Evolutionary conservation across 2,113 vertebrate species (phyloP), one percentile per base, ranked within the genome.

Genomic region (Opisthocomus hoazin): DNA sequence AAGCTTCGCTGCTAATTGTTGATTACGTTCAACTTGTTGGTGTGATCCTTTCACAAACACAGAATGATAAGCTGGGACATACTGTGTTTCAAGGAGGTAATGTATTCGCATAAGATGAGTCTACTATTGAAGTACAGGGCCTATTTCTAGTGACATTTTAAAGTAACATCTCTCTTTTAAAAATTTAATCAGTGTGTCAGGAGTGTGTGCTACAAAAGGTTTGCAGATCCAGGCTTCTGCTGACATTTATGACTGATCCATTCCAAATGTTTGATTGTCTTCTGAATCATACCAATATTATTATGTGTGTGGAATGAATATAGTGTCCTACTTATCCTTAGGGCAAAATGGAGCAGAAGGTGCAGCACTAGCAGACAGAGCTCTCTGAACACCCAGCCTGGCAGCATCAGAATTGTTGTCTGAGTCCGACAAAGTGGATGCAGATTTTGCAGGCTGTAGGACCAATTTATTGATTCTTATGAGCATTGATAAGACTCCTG

Each of bases 401-500:
- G 27, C 17, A 68, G 6, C 3, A 1, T 56, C 54, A 66, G 41
- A 21, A 48, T 57, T 84, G 15, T 13, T 66, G 23, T 45, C 51
- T 56, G 56, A 8, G 22, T 69, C 50, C 57, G 50, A 53, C 9
- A 50, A 81, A 27, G 22, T 29, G 24, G 32, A 77, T 45, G 18
- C 2, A 87, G n/a, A 53, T 88, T 91, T 83, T 51, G 10, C 2
- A 1, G 24, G 10, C 16, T 48, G 19, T 60, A 39, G 24, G 10
- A 53, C 48, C 27, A 45, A 32, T 1, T 1, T 30, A 21, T 30
- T 64, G 8, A 46, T 64, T 77, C 30, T 20, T 32, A 11, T 1
- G 1, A 57, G 14, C 21, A 22, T 5, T 4, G 1, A 1, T 19
- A 57, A 54, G n/a, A 32, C 9, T 48, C 3, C 8, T 18, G 6